Conservation (phyloP, 2,113 vertebrate genomes). For the Pseudorhombus dupliciocellatus region DNA sequence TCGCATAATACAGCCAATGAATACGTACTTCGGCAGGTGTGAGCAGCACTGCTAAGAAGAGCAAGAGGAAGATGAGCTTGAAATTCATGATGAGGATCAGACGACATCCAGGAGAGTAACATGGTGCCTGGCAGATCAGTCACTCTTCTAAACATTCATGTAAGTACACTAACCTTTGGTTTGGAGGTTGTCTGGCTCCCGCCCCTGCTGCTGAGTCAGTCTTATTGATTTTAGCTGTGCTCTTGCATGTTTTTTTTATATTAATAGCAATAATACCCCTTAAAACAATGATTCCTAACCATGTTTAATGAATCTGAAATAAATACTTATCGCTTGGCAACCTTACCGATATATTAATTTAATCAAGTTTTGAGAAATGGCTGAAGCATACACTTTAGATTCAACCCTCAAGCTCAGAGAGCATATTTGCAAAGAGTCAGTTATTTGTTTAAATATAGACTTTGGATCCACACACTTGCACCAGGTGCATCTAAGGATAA, state of each 20-base stretch:
- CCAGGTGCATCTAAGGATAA: constrained; percentile 29
- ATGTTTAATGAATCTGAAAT: not conserved
- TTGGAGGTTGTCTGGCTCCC: constrained; percentile 21
- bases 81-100: constrained; percentile 72
- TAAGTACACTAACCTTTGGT: constrained; percentile 67
- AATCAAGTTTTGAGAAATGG: not conserved
- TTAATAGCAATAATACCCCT: not conserved
- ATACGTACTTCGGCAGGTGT: constrained; percentile 76
- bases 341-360: too few relatives aligned
- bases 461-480: constrained; percentile 59
- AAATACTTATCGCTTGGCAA: not conserved
- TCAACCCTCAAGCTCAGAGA: constrained; percentile 52
- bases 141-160: constrained; percentile 35
- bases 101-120: constrained; percentile 39
- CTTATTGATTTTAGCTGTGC: constrained; percentile 50
- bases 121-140: constrained; percentile 12
- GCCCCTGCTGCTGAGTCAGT: constrained; percentile 29
- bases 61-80: constrained; percentile 70
- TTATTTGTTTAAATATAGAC: constrained; percentile 70
- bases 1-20: not conserved
- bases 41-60: constrained; percentile 69
- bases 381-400: not conserved
- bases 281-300: not conserved
- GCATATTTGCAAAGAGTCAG: constrained; percentile 58
- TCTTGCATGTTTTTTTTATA: not conserved